phyloP scores from a whole-genome alignment of 2,113 vertebrate species.

The Astur gentilis region DNA sequence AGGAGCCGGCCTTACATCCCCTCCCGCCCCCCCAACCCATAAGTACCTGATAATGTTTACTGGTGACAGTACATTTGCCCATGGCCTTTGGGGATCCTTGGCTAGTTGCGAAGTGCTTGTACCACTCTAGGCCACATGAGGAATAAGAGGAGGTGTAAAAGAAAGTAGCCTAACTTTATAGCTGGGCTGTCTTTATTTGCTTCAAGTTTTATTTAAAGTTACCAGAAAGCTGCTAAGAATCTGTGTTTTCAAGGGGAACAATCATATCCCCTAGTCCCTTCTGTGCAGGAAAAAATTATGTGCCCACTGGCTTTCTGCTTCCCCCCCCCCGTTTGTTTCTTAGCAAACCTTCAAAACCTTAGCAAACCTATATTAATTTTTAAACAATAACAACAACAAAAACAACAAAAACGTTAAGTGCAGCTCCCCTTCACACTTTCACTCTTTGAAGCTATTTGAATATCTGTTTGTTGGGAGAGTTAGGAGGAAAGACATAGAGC shows the following conservation, averaged over 20 bases:
- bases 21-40: too few species aligned
- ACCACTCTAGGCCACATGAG: background rate
- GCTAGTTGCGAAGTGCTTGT: background rate
- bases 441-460: background rate
- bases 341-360: background rate
- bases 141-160: background rate
- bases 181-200: background rate
- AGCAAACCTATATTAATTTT: background rate
- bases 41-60: background rate
- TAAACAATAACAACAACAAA: background rate
- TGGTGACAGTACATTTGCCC: background rate
- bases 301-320: background rate
- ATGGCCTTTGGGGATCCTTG: background rate
- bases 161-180: background rate
- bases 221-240: background rate
- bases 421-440: background rate
- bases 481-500: background rate
- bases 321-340: background rate
- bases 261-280: background rate
- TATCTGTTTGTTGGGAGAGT: background rate
- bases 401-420: background rate
- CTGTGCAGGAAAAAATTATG: background rate
- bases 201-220: constrained; percentile 30
- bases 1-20: too few species aligned
- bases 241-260: background rate